Conservation (phyloP, 1,140 invertebrate species). For the Magallana gigas region DNA sequence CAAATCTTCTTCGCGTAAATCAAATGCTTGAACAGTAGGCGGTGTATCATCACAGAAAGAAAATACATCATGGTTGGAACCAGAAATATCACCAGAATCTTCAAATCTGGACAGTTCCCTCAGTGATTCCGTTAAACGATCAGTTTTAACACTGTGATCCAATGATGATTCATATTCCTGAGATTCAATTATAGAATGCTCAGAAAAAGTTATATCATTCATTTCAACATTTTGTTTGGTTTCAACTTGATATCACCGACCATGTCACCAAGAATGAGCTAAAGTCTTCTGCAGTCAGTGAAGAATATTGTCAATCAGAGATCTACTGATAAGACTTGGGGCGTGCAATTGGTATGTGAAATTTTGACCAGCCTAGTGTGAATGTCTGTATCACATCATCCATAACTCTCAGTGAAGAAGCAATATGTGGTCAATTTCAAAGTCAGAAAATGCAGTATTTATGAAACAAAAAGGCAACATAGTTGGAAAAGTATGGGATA, state of each 20-base stretch:
- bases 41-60: constrained; percentile 16
- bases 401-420: background rate
- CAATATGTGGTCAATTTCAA: constrained; percentile 16
- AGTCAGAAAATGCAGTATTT: constrained; percentile 17
- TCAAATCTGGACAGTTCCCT: background rate
- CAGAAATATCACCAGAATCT: background rate
- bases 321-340: constrained; percentile 1
- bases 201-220: background rate
- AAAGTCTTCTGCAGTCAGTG: background rate
- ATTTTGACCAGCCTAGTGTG: background rate
- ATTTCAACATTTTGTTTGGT: background rate
- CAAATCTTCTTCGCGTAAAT: constrained; percentile 33
- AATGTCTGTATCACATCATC: background rate
- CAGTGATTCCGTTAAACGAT: background rate
- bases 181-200: constrained; percentile 12
- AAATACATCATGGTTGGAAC: background rate
- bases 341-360: background rate
- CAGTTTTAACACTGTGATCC: background rate
- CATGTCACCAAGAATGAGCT: background rate
- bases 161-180: constrained; percentile 12
- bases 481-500: constrained; percentile 12
- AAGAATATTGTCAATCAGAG: background rate
- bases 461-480: constrained; percentile 13
- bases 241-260: background rate
- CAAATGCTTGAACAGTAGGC: constrained; percentile 1